These are phyloP conservation scores for Melanaphis sacchari DNA, from an alignment of 1,140 invertebrate species.

Conservation along the genomic window DNA sequence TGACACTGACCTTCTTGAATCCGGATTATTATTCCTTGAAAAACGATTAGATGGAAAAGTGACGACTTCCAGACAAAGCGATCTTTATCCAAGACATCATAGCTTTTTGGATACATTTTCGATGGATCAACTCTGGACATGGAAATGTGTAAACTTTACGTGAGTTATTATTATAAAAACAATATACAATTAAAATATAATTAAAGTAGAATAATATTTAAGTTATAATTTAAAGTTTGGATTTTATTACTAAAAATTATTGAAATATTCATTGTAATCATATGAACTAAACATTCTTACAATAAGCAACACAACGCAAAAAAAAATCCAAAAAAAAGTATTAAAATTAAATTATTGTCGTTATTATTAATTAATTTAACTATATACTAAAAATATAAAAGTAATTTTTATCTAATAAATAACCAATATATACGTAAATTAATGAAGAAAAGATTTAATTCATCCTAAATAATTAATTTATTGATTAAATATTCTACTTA, in stretches of 20 bases:
- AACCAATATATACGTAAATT: neutral
- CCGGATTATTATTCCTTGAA: constrained; percentile 60
- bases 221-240: neutral
- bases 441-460: neutral
- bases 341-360: no score
- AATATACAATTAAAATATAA: neutral
- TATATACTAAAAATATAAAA: neutral
- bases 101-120: constrained; percentile 53
- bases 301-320: neutral
- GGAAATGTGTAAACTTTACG: constrained; percentile 73
- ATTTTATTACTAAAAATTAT: neutral
- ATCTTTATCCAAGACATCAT: constrained; percentile 56
- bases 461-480: neutral
- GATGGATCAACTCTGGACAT: constrained; percentile 70
- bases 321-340: no score
- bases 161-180: constrained; percentile 64
- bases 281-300: neutral
- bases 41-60: constrained; percentile 62
- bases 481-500: neutral
- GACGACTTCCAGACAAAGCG: constrained; percentile 64
- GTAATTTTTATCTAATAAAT: neutral
- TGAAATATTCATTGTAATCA: neutral
- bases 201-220: neutral
- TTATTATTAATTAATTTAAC: no score
- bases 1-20: constrained; percentile 40